Evolutionary conservation across 2,113 vertebrate species (phyloP).

Genomic region (Poecilia latipinna): DNA sequence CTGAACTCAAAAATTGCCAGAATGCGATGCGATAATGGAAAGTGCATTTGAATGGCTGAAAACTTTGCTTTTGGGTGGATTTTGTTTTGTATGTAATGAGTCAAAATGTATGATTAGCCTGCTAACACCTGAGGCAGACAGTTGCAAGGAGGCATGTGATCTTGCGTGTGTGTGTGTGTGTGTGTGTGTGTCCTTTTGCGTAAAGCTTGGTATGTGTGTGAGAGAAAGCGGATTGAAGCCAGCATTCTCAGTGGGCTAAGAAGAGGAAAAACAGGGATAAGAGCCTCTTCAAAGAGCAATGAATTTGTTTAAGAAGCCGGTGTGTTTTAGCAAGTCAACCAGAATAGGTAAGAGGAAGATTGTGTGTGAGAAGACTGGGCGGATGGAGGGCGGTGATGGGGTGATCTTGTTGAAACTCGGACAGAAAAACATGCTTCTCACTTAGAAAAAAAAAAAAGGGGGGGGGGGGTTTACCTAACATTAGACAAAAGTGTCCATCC

Average conservation of each 20-base stretch:
- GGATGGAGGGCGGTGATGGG: background rate
- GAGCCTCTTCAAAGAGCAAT: slow-evolving; percentile 73
- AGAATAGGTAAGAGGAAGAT: slow-evolving; percentile 44
- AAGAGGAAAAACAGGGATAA: slow-evolving; percentile 61
- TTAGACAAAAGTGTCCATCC: slow-evolving; percentile 37
- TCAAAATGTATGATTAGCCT: slow-evolving; percentile 23
- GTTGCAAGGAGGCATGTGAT: slow-evolving; percentile 23
- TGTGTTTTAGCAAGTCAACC: slow-evolving; percentile 77
- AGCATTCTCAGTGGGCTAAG: slow-evolving; percentile 42
- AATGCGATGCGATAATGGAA: slow-evolving; percentile 15
- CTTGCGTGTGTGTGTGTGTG: slow-evolving; percentile 18
- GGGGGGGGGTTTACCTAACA: slow-evolving; percentile 36
- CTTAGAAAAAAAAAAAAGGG: slow-evolving; percentile 11
- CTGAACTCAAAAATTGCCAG: slow-evolving; percentile 47
- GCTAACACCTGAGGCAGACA: slow-evolving; percentile 10
- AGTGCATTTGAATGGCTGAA: slow-evolving; percentile 57
- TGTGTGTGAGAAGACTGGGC: slow-evolving; percentile 37
- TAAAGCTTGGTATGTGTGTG: slow-evolving; percentile 20
- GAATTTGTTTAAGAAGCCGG: slow-evolving; percentile 66
- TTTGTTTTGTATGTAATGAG: slow-evolving; percentile 61
- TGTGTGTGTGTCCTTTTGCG: slow-evolving; percentile 3
- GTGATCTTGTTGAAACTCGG: slow-evolving; percentile 41
- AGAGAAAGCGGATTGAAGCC: slow-evolving; percentile 39
- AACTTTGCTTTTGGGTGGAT: slow-evolving; percentile 40
- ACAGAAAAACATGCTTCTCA: slow-evolving; percentile 60